Conservation (phyloP, 1,140 invertebrate genomes). For the Drosophila kanapiae region DNA sequence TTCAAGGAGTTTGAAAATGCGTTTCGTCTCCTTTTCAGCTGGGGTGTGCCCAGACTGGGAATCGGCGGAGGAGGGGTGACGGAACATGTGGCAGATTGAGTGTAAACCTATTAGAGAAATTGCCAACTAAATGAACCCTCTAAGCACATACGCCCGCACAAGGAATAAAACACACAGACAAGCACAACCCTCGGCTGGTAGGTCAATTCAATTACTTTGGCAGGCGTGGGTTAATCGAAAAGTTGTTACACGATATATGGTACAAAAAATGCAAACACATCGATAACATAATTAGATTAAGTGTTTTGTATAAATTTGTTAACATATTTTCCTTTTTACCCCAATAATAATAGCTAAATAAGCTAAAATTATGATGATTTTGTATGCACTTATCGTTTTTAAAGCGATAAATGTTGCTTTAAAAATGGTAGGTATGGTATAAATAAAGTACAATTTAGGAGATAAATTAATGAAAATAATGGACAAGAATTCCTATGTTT, state of each 20-base stretch:
- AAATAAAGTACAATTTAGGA: too few species aligned
- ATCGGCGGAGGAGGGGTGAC: too few species aligned
- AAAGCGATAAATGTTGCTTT: too few species aligned
- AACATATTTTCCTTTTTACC: too few species aligned
- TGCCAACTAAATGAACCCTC: conserved; percentile 75
- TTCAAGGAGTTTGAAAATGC: conserved; percentile 13
- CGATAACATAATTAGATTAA: neutral
- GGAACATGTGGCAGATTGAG: conserved; percentile 61
- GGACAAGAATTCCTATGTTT: too few species aligned
- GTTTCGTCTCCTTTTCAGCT: conserved; percentile 19
- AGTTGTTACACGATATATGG: neutral
- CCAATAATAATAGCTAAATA: too few species aligned
- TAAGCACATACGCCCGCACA: conserved; percentile 34
- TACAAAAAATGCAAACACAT: neutral
- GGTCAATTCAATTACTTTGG: conserved; percentile 73
- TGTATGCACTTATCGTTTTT: too few species aligned
- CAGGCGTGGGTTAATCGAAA: conserved; percentile 11
- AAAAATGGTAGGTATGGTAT: too few species aligned
- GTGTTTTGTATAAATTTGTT: too few species aligned
- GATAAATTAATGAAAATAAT: too few species aligned
- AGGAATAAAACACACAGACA: conserved; percentile 10
- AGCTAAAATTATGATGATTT: too few species aligned
- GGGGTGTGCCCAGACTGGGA: neutral
- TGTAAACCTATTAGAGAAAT: conserved; percentile 82
- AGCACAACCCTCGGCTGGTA: conserved; percentile 35